These are phyloP conservation scores for Stenichneumon culpator DNA, from an alignment of 2,888 invertebrate genomes.

Conservation along the genomic window DNA sequence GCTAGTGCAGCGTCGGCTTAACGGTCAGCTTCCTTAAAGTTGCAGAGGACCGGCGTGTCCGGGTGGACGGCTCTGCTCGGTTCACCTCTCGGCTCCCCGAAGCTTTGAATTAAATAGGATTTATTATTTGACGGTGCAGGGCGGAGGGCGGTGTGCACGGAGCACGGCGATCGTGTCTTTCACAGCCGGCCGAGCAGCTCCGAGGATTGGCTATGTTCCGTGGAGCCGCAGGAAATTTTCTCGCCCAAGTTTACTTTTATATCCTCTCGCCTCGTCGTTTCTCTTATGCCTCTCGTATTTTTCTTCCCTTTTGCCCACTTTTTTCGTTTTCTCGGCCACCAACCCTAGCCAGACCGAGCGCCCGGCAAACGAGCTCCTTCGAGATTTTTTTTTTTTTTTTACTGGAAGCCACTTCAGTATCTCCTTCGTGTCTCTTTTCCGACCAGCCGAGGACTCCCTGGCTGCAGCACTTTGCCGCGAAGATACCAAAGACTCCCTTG, in stretches of 20 bases:
- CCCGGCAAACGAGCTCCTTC: conserved; percentile 59
- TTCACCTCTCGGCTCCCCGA: not conserved
- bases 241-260: conserved; percentile 55
- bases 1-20: conserved; percentile 11
- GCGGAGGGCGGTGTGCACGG: not conserved
- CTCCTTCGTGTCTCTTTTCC: conserved; percentile 35
- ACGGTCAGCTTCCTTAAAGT: conserved; percentile 37
- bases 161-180: conserved; percentile 15
- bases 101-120: conserved; percentile 41
- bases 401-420: conserved; percentile 48
- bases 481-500: conserved; percentile 54
- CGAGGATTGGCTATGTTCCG: conserved; percentile 38
- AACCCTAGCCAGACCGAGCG: conserved; percentile 27
- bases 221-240: conserved; percentile 41
- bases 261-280: conserved; percentile 35
- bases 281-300: conserved; percentile 28
- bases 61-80: not conserved
- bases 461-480: conserved; percentile 55
- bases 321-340: conserved; percentile 43
- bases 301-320: conserved; percentile 22
- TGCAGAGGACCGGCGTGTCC: not conserved
- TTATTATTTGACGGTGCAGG: conserved; percentile 21
- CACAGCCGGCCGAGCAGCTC: conserved; percentile 15
- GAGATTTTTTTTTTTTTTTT: conserved; percentile 31
- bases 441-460: conserved; percentile 21